Evolutionary conservation across 2,113 vertebrate species (phyloP), one percentile per base, ranked within the genome.

Genomic region (Hoplias malabaricus): DNA sequence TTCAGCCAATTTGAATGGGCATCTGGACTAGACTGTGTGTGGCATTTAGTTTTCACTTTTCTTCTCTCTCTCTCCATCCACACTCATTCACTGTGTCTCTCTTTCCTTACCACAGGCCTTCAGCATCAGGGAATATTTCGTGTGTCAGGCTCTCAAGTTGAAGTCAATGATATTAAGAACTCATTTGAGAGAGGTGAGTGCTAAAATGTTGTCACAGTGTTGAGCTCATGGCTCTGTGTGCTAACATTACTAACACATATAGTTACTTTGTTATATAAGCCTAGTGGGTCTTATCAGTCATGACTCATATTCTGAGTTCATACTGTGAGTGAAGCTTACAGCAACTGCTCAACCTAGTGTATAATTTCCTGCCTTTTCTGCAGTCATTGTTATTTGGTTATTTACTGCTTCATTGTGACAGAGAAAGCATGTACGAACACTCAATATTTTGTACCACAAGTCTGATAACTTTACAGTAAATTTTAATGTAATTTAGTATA

Each of bases 141-240:
- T 83, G 96, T 99, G 2, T 94, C 98, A 77, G 98, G 98, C 79
- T 99, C 98, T 74, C 98, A 99, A 86, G 93, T 98, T 87, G 98
- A 99, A 91, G 96, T 99, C 89, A 99, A 98, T 81, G 98, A 99
- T 86, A 99, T 99, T 89, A 99, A 99, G 91, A 99, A 99, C 90
- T 98, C 98, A 16, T 99, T 99, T 87, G 98, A 99, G 87, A 94
- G 97, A 98, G 98, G 98, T 99, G 85, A 0, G 63, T 71, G 27
- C 29, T 80, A 25, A 38, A 34, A 29, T 27, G 63, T 73, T 67
- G n/a, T 27, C 38, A 34, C 21, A 25, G 12, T 63, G 23, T 78
- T 27, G 3, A 61, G 36, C 27, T 21, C n/a, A 23, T 5, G n/a
- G 50, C 23, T 25, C 23, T 23, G 25, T 27, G 53, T 4, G 25